These are phyloP conservation scores for Coranthus polyacanthus DNA, from an alignment of 2,797 vertebrate species.

Conservation along the genomic window DNA sequence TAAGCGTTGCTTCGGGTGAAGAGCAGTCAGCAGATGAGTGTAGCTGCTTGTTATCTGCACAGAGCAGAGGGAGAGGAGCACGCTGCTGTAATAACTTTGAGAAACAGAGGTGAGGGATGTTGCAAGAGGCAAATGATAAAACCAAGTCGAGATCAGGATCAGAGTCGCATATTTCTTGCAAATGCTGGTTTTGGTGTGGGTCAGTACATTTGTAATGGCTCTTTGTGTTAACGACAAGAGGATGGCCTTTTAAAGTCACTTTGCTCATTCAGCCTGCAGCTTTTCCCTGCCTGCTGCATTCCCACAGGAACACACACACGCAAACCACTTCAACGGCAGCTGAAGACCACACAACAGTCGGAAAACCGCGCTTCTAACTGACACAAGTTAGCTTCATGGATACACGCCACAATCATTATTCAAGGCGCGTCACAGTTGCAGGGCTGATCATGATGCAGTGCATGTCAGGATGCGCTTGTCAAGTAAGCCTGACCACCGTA, in stretches of 20 bases:
- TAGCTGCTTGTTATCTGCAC: slow-evolving; percentile 73
- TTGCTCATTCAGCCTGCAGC: slow-evolving; percentile 7
- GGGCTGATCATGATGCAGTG: slow-evolving; percentile 61
- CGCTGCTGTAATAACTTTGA: slow-evolving; percentile 65
- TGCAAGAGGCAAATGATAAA: slow-evolving; percentile 35
- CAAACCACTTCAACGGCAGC: neutral
- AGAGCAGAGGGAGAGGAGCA: slow-evolving; percentile 61
- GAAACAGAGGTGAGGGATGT: slow-evolving; percentile 47
- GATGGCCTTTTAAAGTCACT: slow-evolving; percentile 34
- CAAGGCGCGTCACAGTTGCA: slow-evolving; percentile 55
- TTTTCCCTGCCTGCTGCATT: slow-evolving; percentile 29
- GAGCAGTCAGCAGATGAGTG: slow-evolving; percentile 71
- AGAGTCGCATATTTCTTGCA: slow-evolving; percentile 9
- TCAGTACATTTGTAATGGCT: slow-evolving; percentile 22
- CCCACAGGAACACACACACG: neutral
- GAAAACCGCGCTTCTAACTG: slow-evolving; percentile 27
- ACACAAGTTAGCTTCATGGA: slow-evolving; percentile 48
- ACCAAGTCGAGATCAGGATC: slow-evolving; percentile 48
- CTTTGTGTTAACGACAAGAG: neutral
- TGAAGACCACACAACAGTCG: slow-evolving; percentile 4
- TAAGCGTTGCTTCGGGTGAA: slow-evolving; percentile 75
- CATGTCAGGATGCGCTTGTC: slow-evolving; percentile 69
- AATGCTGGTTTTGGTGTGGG: slow-evolving; percentile 24
- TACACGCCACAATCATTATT: slow-evolving; percentile 71
- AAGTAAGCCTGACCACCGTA: slow-evolving; percentile 56